These are phyloP conservation scores for Dynastes grantii DNA, from an alignment of 2,888 invertebrate species.

Conservation along the genomic window DNA sequence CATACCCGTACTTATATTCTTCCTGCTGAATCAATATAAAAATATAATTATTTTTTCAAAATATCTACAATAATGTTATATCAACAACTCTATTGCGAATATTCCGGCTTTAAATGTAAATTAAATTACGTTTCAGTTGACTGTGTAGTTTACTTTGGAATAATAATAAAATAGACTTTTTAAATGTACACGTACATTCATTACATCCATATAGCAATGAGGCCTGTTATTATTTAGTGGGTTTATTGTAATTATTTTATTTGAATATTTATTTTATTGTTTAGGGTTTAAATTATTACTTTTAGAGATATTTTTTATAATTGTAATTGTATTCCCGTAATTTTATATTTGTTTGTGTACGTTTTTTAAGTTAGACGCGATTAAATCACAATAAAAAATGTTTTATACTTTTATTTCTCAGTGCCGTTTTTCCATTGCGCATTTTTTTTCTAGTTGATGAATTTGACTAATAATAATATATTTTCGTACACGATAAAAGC, in stretches of 20 bases:
- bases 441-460: too few relatives aligned
- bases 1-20: neutral
- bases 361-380: slow-evolving; percentile 7
- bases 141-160: slow-evolving; percentile 33
- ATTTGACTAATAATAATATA: too few relatives aligned
- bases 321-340: slow-evolving; percentile 9
- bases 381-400: neutral
- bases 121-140: slow-evolving; percentile 24
- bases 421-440: too few relatives aligned
- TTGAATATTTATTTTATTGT: slow-evolving; percentile 27
- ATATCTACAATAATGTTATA: slow-evolving; percentile 16
- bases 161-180: slow-evolving; percentile 22
- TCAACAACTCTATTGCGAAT: slow-evolving; percentile 14
- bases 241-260: slow-evolving; percentile 16
- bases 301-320: slow-evolving; percentile 19
- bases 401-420: neutral
- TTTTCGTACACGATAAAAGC: too few relatives aligned
- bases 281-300: slow-evolving; percentile 28
- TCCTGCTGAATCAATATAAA: slow-evolving; percentile 11
- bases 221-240: slow-evolving; percentile 6
- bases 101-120: slow-evolving; percentile 13
- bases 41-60: slow-evolving; percentile 33
- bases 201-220: slow-evolving; percentile 16
- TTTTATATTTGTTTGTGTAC: slow-evolving; percentile 7
- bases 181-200: slow-evolving; percentile 1